A percentile compares a stretch with the other conserved stretches of the same genome.
These are phyloP conservation scores for Antheraea assamensis DNA, from an alignment of 2,888 invertebrate genomes.

Conservation along the genomic window DNA sequence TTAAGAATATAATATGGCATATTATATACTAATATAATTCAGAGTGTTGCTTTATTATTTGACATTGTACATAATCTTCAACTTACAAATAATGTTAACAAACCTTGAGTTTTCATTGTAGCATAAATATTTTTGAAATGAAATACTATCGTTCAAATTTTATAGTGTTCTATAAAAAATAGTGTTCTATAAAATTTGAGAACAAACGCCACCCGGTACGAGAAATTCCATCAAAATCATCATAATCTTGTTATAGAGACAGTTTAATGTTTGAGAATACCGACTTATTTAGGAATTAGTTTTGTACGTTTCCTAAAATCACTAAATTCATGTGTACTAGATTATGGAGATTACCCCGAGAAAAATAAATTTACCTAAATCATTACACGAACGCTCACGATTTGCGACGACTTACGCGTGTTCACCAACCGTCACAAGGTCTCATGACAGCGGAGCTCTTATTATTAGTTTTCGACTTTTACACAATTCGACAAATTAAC, in stretches of 20 bases:
- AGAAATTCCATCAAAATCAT: neutral
- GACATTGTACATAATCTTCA: neutral
- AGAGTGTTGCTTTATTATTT: neutral
- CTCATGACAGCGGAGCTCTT: slow-evolving; percentile 16
- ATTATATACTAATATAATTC: neutral
- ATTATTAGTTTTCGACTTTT: slow-evolving; percentile 12
- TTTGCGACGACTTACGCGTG: slow-evolving; percentile 17
- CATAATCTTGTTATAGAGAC: neutral
- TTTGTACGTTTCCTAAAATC: neutral
- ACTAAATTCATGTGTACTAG: neutral
- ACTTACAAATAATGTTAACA: neutral
- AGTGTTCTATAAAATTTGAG: neutral
- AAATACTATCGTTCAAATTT: neutral
- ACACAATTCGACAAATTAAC: neutral
- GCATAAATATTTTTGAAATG: neutral
- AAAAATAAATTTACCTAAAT: slow-evolving; percentile 40
- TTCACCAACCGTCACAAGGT: slow-evolving; percentile 20
- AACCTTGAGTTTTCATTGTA: neutral
- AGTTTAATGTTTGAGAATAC: neutral
- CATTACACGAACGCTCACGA: slow-evolving; percentile 30
- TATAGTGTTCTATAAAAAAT: neutral
- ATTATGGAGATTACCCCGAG: slow-evolving; percentile 27
- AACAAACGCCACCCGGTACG: neutral
- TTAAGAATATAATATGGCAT: too few species aligned
- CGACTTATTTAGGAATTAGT: neutral